Evolutionary conservation across 2,888 invertebrate genomes (phyloP), one percentile per base, ranked within the genome.

Genomic region (Nomada fucata): DNA sequence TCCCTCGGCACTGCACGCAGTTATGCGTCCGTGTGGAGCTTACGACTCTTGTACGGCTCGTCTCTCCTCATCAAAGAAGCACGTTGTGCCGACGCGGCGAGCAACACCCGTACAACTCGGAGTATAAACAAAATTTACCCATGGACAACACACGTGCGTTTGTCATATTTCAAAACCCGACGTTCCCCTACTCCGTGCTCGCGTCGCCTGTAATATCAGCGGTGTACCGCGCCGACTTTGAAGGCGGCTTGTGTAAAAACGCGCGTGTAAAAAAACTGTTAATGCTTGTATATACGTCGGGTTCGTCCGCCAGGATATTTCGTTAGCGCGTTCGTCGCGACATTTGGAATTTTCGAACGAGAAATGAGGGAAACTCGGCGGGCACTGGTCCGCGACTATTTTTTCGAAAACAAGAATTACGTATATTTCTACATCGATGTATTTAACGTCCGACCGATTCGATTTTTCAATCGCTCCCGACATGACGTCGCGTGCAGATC

Each of bases 11-110:
- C 79, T 53, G 79, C 23, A 20, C 64, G 47, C 64, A 64, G 69
- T 52, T 47, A 44, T 60, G 61, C 57, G 68, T 29, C 59, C 26
- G 82, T 60, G 68, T 42, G 68, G 76, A 68, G 76, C 68, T 82
- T 70, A 77, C 76, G 82, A 81, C 82, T 86, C 86, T 87, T 77
- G 85, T 64, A 85, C 84, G 82, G 87, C 84, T 91, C 91, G 90
- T 90, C 87, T 90, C 90, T 87, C 83, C 85, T 89, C 90, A 87
- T 91, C 91, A 91, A 91, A 91, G 91, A 80, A 80, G 74, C 84
- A 79, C 87, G 85, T 88, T 90, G 90, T 89, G 80, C 76, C 82
- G 83, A 83, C 88, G 71, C 76, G 84, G 67, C 55, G 55, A 67
- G 82, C 55, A 80, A 86, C 85, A 87, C 71, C 76, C 87, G 79